phyloP scores from a whole-genome alignment of 2,113 vertebrate genomes.

The Phylloscopus trochiloides region DNA sequence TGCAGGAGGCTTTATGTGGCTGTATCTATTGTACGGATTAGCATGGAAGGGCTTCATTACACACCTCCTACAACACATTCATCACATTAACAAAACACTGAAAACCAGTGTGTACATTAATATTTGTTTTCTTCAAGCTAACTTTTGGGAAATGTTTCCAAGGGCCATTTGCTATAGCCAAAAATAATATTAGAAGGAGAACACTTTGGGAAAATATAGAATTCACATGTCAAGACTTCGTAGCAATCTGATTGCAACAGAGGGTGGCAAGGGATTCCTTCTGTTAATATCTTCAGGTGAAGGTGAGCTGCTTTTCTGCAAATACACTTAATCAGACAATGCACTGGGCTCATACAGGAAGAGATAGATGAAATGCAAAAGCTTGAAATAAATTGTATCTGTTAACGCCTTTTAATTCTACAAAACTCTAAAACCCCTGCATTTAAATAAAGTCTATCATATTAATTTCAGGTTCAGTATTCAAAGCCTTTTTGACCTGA shows the following conservation, averaged over 20 bases:
- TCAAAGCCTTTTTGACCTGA: slow-evolving; percentile 85
- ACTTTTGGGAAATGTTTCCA: neutral
- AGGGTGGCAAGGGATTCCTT: neutral
- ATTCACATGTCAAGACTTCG: neutral
- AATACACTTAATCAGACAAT: neutral
- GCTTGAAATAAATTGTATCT: neutral
- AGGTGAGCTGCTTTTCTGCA: neutral
- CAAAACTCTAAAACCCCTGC: neutral
- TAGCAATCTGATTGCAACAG: neutral
- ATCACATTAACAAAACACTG: neutral
- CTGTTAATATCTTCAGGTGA: neutral
- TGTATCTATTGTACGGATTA: neutral
- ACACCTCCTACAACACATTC: neutral
- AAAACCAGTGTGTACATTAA: neutral
- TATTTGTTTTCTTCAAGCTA: neutral
- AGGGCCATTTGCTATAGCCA: neutral
- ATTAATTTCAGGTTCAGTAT: slow-evolving; percentile 83
- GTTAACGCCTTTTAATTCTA: neutral
- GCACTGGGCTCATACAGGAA: neutral
- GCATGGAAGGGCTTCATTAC: neutral
- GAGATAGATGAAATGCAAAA: neutral
- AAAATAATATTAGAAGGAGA: neutral
- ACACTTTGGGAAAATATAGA: neutral
- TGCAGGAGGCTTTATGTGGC: neutral
- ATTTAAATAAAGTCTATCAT: neutral